A percentile compares a stretch with the other conserved stretches of the same genome.
Evolutionary conservation across 2,797 vertebrate species (phyloP).

Genomic region (Yasuhikotakia modesta): DNA sequence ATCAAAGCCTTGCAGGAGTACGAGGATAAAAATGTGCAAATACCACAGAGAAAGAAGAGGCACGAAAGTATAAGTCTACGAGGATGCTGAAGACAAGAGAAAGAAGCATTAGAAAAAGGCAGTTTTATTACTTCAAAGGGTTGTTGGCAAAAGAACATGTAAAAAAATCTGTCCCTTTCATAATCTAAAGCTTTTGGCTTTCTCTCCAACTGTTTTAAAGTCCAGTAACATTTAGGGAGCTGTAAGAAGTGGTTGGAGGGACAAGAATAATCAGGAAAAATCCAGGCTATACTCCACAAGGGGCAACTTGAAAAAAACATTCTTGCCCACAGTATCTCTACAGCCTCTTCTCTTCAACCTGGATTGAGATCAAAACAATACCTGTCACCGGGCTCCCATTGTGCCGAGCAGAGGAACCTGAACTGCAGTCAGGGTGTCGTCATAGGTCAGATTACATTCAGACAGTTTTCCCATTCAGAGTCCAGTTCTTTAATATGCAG

Average conservation of each 20-base stretch:
- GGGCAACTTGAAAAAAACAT: constrained; percentile 34
- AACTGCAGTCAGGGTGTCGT: constrained; percentile 48
- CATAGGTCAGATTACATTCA: constrained; percentile 52
- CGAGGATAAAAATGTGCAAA: constrained; percentile 32
- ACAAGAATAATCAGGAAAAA: constrained; percentile 24
- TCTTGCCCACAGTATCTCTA: constrained; percentile 15
- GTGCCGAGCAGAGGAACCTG: constrained; percentile 43
- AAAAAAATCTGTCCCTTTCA: background rate
- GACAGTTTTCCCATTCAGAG: constrained; percentile 42
- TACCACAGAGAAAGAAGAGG: constrained; percentile 36
- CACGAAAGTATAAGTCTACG: constrained; percentile 38
- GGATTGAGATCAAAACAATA: constrained; percentile 53
- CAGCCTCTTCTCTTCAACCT: constrained; percentile 31
- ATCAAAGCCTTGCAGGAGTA: constrained; percentile 48
- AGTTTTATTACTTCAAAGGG: constrained; percentile 48
- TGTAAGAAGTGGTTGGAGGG: background rate
- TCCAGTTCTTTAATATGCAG: constrained; percentile 52
- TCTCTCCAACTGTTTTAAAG: constrained; percentile 10
- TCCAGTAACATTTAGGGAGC: background rate
- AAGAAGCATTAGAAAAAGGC: constrained; percentile 30
- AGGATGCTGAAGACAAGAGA: constrained; percentile 4
- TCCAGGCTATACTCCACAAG: constrained; percentile 35
- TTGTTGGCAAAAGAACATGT: background rate
- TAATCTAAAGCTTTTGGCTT: constrained; percentile 38
- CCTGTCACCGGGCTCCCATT: constrained; percentile 54